Evolutionary conservation across 2,888 invertebrate species (phyloP), one percentile per base, ranked within the genome.

Genomic region (Tiphia femorata): DNA sequence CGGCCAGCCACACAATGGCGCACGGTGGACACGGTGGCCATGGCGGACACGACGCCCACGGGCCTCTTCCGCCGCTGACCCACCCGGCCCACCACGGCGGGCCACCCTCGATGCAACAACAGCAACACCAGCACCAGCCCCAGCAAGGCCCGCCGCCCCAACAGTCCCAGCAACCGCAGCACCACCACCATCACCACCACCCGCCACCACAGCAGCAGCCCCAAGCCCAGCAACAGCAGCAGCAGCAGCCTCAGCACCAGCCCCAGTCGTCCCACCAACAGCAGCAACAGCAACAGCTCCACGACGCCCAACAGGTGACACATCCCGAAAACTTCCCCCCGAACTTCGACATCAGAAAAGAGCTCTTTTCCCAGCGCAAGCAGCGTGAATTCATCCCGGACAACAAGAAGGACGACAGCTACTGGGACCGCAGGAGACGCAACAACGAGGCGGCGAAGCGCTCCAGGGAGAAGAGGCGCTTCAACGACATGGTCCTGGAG

Each of bases 371-470:
- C 1, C 93, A 94, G 77, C 89, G 97, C 75, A 97, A 97, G 81
- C 97, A 97, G 80, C 88, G 98, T 10, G 97, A 97, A 83, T 97
- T 98, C 84, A 97, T 97, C 63, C 97, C 97, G 0, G 97, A 97
- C 82, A 94, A 90, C 84, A 96, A 96, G 83, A 98, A 98, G 82
- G 97, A 98, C 79, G 96, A 97, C 76, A 95, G 94, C 78, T 98
- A 98, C 84, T 98, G 98, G 98, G 97, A 97, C 84, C 90, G 97
- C 53, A 88, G 98, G 53, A 88, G 97, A 62, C 89, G 97, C 57
- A 98, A 98, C 85, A 98, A 98, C 84, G 97, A 97, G 84, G 98
- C 98, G 0, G 98, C 98, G 53, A 96, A 98, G 82, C 87, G 97
- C 38, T 97, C 97, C 4, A 89, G 97, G n/a, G 97, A 98, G 84